Evolutionary conservation across 2,113 vertebrate genomes (phyloP), one percentile per base, ranked within the genome.

Genomic region (Fregata magnificens): DNA sequence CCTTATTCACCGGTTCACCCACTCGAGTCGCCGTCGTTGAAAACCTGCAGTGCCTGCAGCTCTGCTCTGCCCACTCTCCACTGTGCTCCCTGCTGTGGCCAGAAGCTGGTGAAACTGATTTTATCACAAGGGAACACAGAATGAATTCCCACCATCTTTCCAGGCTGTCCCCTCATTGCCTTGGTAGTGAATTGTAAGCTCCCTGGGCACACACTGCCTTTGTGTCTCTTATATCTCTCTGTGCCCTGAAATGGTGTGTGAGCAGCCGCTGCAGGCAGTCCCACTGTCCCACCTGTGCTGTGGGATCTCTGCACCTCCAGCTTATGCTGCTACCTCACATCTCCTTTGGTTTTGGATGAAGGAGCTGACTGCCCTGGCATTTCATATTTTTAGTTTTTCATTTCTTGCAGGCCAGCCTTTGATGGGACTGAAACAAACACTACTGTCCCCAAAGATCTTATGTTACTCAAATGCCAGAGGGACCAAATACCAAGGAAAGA

Each of bases 41-140:
- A 56, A 49, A 31, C 25, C 25, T 53, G 56, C 62, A 62, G 44
- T 6, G 28, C 1, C 0, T 44, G 44, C 36, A 45, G 49, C 38
- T 67, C 82, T 50, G 47, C 70, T 74, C 52, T 82, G 52, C 38
- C 65, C 1, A 0, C 22, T 53, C 32, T 49, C 28, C 11, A 2
- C 69, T 56, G 44, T 25, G 42, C 36, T 69, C 69, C 42, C 36
- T 45, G 56, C 50, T 9, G 1, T 6, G 34, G 34, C 62, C 6
- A 2, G 0, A 1, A 32, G 34, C 5, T 1, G 1, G 44, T 20
- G 34, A 52, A 59, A 81, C 11, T 1, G 1, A n/a, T 63, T 74
- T 38, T 70, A 16, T 56, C 3, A 0, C 56, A 47, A 65, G 29
- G 18, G 40, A 47, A 7, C 29, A 49, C 70, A 40, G 34, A 59